Percentiles rank a stretch among this genome's conserved stretches.
Evolutionary conservation across 2,888 invertebrate genomes (phyloP).

Genomic region (Cyaniris semiargus): DNA sequence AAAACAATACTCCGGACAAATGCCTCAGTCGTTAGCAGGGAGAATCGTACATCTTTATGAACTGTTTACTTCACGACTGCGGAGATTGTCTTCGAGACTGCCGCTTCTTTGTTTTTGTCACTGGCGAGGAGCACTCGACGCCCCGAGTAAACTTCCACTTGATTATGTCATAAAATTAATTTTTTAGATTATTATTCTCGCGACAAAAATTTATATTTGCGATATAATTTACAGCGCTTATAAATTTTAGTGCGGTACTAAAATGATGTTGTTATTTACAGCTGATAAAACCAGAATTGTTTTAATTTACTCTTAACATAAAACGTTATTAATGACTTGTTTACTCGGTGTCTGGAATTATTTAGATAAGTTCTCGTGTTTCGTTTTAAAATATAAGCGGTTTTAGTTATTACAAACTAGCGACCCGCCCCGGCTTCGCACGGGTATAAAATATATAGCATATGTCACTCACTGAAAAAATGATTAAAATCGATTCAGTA

Average conservation of each 20-base stretch:
- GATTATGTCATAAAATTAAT: conserved; percentile 29
- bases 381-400: neutral
- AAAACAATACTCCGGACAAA: conserved; percentile 75
- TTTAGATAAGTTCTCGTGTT: neutral
- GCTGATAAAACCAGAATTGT: conserved; percentile 20
- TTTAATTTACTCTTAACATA: conserved; percentile 9
- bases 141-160: conserved; percentile 24
- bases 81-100: conserved; percentile 49
- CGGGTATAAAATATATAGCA: too few species aligned
- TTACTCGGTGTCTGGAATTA: neutral
- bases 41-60: conserved; percentile 71
- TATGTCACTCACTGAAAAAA: too few species aligned
- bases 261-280: conserved; percentile 20
- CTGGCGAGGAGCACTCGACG: conserved; percentile 21
- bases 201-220: conserved; percentile 6
- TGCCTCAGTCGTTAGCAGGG: conserved; percentile 67
- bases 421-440: too few species aligned
- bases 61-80: conserved; percentile 64
- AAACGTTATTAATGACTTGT: conserved; percentile 17
- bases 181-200: conserved; percentile 22
- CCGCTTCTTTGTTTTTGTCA: conserved; percentile 30
- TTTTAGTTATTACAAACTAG: neutral
- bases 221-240: conserved; percentile 18
- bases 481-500: too few species aligned
- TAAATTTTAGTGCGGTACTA: conserved; percentile 22